These are phyloP conservation scores for Chirona hameri DNA, from an alignment of 2,888 invertebrate genomes.

Conservation along the genomic window DNA sequence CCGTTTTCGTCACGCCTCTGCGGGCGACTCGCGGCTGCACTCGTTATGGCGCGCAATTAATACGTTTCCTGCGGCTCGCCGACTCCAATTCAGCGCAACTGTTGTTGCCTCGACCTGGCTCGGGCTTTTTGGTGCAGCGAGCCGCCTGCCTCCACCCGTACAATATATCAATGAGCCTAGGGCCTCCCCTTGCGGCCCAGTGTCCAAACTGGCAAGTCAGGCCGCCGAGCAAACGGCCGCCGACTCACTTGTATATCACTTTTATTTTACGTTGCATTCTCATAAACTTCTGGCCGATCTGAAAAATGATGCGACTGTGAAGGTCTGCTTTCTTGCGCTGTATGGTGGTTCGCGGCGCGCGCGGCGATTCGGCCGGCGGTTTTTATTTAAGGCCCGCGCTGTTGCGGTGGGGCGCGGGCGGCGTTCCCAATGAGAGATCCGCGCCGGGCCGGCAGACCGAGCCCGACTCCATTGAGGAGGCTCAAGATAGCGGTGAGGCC, in stretches of 20 bases:
- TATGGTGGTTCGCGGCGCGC: not conserved
- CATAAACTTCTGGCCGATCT: constrained; percentile 13
- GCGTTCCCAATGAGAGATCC: constrained; percentile 23
- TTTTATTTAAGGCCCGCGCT: not conserved
- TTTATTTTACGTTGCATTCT: constrained; percentile 29
- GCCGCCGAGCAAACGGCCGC: not conserved
- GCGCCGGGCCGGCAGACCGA: not conserved
- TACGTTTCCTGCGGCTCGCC: not conserved
- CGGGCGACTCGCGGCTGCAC: not conserved
- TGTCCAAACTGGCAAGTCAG: constrained; percentile 25
- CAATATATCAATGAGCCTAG: not conserved
- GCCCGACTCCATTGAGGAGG: not conserved
- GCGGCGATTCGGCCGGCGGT: not conserved
- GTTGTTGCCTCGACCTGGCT: not conserved
- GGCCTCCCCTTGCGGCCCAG: constrained; percentile 25
- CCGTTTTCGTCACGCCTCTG: not conserved
- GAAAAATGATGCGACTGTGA: not conserved
- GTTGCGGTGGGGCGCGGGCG: not conserved
- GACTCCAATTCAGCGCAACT: not conserved
- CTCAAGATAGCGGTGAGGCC: not conserved
- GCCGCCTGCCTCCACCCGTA: constrained; percentile 5
- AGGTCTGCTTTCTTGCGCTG: not conserved
- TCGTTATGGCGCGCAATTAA: constrained; percentile 1
- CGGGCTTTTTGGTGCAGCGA: not conserved
- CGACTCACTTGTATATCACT: constrained; percentile 10